These are phyloP conservation scores for Semotilus atromaculatus DNA, from an alignment of 2,797 vertebrate genomes.

Conservation along the genomic window DNA sequence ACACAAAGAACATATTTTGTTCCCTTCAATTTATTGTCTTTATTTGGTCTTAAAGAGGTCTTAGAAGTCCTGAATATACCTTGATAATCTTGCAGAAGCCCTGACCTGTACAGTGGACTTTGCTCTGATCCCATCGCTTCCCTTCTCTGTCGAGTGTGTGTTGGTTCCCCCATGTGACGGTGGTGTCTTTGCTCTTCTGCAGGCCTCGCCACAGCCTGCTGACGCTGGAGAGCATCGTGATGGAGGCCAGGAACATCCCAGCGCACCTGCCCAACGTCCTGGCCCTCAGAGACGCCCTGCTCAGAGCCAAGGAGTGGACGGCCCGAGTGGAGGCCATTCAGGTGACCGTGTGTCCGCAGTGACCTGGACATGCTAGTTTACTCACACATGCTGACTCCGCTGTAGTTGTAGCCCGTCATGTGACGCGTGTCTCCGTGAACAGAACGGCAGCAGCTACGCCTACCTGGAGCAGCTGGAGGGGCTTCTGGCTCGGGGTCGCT, in stretches of 20 bases:
- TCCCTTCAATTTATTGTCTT: no score
- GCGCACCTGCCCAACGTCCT: slow-evolving; percentile 95
- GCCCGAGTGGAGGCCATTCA: slow-evolving; percentile 94
- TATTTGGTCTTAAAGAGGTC: no score
- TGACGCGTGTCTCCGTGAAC: not conserved
- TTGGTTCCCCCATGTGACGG: not conserved
- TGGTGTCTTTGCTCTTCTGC: not conserved
- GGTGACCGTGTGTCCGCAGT: slow-evolving; percentile 70
- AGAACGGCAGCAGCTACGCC: slow-evolving; percentile 91
- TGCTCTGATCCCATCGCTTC: no score
- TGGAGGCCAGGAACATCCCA: slow-evolving; percentile 95
- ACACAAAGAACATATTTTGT: no score
- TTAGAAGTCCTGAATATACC: no score
- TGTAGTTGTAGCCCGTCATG: not conserved
- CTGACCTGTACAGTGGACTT: no score
- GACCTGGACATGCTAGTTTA: not conserved
- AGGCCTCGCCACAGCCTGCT: slow-evolving; percentile 94
- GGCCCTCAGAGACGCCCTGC: slow-evolving; percentile 92
- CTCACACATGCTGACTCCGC: not conserved
- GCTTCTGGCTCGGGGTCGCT: slow-evolving; percentile 89
- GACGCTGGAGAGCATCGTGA: slow-evolving; percentile 92
- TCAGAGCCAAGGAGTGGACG: slow-evolving; percentile 96
- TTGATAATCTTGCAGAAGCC: no score
- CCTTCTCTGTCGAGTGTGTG: no score
- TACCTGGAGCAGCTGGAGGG: slow-evolving; percentile 96